A percentile compares a stretch with the other conserved stretches of the same genome.
phyloP scores from a whole-genome alignment of 2,888 invertebrate species.

The Byasa hedistus region DNA sequence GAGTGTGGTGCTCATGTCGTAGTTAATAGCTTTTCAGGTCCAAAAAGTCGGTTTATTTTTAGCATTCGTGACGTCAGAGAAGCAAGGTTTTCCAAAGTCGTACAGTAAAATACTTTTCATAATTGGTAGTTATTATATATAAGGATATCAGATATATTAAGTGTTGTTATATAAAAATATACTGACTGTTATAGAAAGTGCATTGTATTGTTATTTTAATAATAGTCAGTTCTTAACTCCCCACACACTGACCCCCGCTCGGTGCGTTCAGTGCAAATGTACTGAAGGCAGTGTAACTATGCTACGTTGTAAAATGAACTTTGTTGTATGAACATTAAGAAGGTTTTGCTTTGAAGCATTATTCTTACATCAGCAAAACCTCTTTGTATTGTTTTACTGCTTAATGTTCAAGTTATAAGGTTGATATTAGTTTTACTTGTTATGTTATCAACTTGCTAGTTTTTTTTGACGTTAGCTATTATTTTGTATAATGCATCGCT shows the following conservation, averaged over 20 bases:
- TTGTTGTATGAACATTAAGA: neutral
- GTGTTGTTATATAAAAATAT: too few relatives aligned
- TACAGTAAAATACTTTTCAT: too few relatives aligned
- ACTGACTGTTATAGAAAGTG: neutral
- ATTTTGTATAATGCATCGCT: slow-evolving; percentile 17
- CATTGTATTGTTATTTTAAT: neutral
- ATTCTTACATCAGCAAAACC: neutral
- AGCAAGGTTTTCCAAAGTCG: too few relatives aligned
- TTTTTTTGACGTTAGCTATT: slow-evolving; percentile 9
- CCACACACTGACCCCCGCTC: slow-evolving; percentile 11
- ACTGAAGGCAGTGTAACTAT: slow-evolving; percentile 12
- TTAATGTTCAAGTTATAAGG: neutral
- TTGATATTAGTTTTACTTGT: slow-evolving; percentile 7
- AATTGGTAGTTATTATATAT: too few relatives aligned
- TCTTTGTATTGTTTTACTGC: neutral
- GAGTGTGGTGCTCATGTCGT: too few relatives aligned
- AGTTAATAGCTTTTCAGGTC: too few relatives aligned
- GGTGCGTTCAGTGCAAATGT: slow-evolving; percentile 34
- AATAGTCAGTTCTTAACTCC: neutral
- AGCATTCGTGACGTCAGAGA: too few relatives aligned
- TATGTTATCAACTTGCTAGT: neutral
- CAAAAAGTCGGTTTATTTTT: too few relatives aligned
- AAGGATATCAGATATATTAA: neutral
- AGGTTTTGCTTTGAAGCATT: neutral
- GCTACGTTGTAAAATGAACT: slow-evolving; percentile 5